Percentiles rank a stretch among this genome's conserved stretches.
These are phyloP conservation scores for Corythornis cristatus DNA, from an alignment of 2,113 vertebrate genomes.

Conservation along the genomic window DNA sequence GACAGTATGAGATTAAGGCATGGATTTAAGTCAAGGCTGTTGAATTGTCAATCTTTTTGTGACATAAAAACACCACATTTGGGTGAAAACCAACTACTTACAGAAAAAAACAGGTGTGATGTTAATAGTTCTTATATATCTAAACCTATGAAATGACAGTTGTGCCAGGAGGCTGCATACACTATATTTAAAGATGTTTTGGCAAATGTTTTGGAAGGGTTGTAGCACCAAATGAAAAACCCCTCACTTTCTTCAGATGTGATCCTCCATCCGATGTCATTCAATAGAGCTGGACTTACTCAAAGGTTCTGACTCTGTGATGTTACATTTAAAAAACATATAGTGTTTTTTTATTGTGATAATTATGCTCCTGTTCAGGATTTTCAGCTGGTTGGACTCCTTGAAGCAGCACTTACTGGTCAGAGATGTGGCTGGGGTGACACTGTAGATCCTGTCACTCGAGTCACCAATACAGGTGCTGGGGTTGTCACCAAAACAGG, in stretches of 20 bases:
- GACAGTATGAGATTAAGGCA: background rate
- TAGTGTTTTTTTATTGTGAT: background rate
- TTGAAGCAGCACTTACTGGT: background rate
- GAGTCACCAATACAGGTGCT: background rate
- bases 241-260: background rate
- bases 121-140: background rate
- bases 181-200: background rate
- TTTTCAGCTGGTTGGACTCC: background rate
- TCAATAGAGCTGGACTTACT: background rate
- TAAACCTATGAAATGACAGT: background rate
- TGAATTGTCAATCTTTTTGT: background rate
- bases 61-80: background rate
- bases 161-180: background rate
- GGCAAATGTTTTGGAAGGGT: background rate
- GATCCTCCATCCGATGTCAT: background rate
- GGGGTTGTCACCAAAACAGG: background rate
- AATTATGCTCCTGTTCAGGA: background rate
- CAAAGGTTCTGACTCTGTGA: background rate
- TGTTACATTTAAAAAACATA: background rate
- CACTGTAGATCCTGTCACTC: background rate
- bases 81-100: background rate
- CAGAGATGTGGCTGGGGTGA: background rate
- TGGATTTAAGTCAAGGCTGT: background rate
- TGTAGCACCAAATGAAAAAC: background rate
- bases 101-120: background rate